Base-by-base conservation (phyloP, 2,888 invertebrate genomes). In the Exephanes ischioxanthus region DNA sequence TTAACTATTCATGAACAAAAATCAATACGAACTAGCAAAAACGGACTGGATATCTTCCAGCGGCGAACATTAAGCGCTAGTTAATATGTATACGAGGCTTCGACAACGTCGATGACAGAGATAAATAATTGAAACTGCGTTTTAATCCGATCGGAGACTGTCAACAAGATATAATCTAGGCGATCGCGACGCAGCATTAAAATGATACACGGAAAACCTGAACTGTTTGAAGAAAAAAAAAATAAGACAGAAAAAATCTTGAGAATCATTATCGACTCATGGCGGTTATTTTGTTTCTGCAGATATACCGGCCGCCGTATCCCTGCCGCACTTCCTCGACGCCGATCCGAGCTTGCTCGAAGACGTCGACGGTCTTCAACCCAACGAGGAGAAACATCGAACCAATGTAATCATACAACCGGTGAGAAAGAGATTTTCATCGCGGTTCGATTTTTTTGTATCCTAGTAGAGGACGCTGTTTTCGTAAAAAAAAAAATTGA, bases 251-350 rank as follows among this genome's bases (percentile, higher is more conserved):
- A 55, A 55, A 67, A 68, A 7, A 45, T 58, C 3, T 41, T 16
- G 16, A 26, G 5, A 55, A 37, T 78, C 51, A 22, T 71, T 33
- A 26, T 33, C 33, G 4, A 30, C 26, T 71, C 6, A 30, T 26
- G 14, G 0, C 5, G 30, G n/a, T 71, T 71, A 26, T 71, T 71
- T 30, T 48, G 48, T 72, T 51, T 70, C 89, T 87, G 48, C 89
- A 94, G 94, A 90, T 71, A 94, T 94, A 55, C 94, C 94, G 37
- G 92, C 92, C 0, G 94, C 94, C 1, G 90, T 94, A 76, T 94
- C 94, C 51, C 86, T 94, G 79, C 94, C 94, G 16, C 94, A 94
- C 89, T 94, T 94, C 80, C 90, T 94, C 68, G 86, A 93, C 68
- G 93, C 92, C 9, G 94, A 94, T 86, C 93, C 93, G n/a, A 91